Evolutionary conservation across 53 echinoderm and acorn worm genomes (phyloP).

Genomic region (Actinopyga echinites): DNA sequence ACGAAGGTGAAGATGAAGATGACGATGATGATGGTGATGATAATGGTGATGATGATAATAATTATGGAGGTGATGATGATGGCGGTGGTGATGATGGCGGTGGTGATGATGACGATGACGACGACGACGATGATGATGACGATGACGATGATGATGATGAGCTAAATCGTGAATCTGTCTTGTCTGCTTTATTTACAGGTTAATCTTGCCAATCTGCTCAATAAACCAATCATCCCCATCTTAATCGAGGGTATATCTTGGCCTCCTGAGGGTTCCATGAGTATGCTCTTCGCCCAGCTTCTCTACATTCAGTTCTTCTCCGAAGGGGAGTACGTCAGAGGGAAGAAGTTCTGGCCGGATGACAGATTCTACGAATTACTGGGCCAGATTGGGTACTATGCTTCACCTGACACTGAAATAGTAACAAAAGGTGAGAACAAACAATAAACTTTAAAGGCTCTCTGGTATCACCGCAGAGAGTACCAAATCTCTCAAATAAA

Average conservation of each 20-base stretch:
- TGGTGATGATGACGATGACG: no score
- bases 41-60: no score
- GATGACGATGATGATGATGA: no score
- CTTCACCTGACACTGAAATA: conserved; percentile 74
- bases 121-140: no score
- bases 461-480: no score
- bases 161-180: no score
- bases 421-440: conserved; percentile 72
- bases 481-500: no score
- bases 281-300: conserved; percentile 98
- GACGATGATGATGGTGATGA: no score
- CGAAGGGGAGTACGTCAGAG: conserved; percentile 85
- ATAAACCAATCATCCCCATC: conserved; percentile 96
- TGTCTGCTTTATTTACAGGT: conserved; percentile 52
- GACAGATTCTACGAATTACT: conserved; percentile 82
- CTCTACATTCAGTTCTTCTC: conserved; percentile 92
- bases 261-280: conserved; percentile 97
- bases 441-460: no score
- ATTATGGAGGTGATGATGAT: no score
- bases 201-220: conserved; percentile 90
- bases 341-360: conserved; percentile 95
- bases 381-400: conserved; percentile 84
- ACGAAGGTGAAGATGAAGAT: no score
- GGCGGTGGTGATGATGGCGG: no score
- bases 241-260: conserved; percentile 81